Conservation (phyloP, 2,113 vertebrate genomes). For the Antechinus stuartii region DNA sequence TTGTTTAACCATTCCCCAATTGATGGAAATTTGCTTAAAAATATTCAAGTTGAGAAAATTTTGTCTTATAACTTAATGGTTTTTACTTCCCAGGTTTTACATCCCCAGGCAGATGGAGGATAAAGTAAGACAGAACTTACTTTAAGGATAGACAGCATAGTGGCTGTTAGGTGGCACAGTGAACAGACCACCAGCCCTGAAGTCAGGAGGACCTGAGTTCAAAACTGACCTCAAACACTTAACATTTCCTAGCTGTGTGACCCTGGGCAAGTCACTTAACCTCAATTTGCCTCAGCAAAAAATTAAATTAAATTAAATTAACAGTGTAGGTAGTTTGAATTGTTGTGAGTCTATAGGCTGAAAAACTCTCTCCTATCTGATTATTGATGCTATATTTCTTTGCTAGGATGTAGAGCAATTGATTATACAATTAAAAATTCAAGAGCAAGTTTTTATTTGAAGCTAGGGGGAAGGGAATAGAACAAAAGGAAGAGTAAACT, state of each 20-base stretch:
- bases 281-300: too few relatives aligned
- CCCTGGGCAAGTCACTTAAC: too few relatives aligned
- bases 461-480: not conserved
- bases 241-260: too few relatives aligned
- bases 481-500: not conserved
- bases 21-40: not conserved
- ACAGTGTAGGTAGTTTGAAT: not conserved
- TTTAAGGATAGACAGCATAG: not conserved
- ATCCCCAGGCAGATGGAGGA: not conserved
- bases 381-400: not conserved
- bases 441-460: not conserved
- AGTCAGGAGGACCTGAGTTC: too few relatives aligned
- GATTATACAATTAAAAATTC: not conserved
- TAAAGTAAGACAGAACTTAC: not conserved
- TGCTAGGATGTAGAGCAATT: not conserved
- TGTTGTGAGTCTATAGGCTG: not conserved
- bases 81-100: not conserved
- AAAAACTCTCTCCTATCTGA: not conserved
- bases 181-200: too few relatives aligned
- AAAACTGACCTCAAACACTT: too few relatives aligned
- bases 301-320: too few relatives aligned
- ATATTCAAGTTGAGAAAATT: not conserved
- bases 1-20: not conserved
- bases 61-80: not conserved
- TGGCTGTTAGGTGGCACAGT: too few relatives aligned